phyloP scores from a whole-genome alignment of 2,888 invertebrate genomes.

The Empis livida region DNA sequence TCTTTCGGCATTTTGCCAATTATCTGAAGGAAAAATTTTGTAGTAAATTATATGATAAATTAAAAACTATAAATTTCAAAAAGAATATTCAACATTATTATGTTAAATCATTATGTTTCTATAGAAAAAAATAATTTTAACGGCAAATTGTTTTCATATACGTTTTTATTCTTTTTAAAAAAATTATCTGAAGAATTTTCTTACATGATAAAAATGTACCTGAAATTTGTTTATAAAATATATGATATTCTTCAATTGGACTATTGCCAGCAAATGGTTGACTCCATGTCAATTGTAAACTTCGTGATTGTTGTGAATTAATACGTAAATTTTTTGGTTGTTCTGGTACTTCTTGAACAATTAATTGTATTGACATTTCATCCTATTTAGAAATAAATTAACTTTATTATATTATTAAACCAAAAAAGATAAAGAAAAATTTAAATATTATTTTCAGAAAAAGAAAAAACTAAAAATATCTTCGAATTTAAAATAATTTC shows the following conservation, averaged over 20 bases:
- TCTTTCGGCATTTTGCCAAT: constrained; percentile 73
- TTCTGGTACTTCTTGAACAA: constrained; percentile 85
- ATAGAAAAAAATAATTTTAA: too few relatives aligned
- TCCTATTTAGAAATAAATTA: constrained; percentile 37
- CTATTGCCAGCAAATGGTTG: constrained; percentile 82
- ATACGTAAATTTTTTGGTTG: constrained; percentile 76
- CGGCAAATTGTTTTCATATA: too few relatives aligned
- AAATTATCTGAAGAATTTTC: too few relatives aligned
- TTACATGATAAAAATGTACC: too few relatives aligned
- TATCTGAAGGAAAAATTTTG: constrained; percentile 36
- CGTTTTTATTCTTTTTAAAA: too few relatives aligned
- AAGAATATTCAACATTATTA: neutral
- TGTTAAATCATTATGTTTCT: too few relatives aligned
- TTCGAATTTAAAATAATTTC: too few relatives aligned
- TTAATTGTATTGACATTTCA: constrained; percentile 78
- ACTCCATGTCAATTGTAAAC: constrained; percentile 78
- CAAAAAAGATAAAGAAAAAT: neutral
- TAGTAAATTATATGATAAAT: too few relatives aligned
- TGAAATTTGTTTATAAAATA: constrained; percentile 77
- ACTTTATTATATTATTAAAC: neutral
- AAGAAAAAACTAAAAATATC: too few relatives aligned
- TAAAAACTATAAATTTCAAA: too few relatives aligned
- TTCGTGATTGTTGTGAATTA: constrained; percentile 70
- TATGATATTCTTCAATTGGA: constrained; percentile 74
- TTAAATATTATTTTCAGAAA: too few relatives aligned